Evolutionary conservation across 2,113 vertebrate genomes (phyloP), one percentile per base, ranked within the genome.

Genomic region (Oreochromis aureus): DNA sequence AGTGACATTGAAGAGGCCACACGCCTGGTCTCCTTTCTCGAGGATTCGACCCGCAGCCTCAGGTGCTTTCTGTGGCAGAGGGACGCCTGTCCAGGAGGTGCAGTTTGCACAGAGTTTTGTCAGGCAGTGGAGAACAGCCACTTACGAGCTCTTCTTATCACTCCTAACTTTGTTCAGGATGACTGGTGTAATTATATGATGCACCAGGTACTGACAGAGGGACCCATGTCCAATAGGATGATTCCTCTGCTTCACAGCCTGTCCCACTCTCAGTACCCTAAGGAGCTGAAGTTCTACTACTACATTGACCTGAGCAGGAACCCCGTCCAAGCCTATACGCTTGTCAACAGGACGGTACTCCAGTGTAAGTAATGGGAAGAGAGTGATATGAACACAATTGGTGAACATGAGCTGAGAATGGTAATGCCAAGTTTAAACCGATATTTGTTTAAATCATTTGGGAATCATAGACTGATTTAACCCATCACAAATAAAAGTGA

Each of bases 111-210:
- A 0, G 98, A 98, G 46, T 94, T 98, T 22, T 98, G 97, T 1
- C 90, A 96, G 0, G 98, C 98, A 0, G 85, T 98, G 59, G 94
- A 93, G 12, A 91, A 89, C 86, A 98, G 98, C 82, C 98, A 99
- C 93, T 94, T 98, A 36, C 96, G 94, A 58, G 97, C 97, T 41
- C 89, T 99, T 91, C 94, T 99, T 0, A 96, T 98, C 84, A 98
- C 97, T 0, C 96, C 97, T 0, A 8, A 91, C 90, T 99, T 98
- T 93, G 94, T 98, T 5, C 87, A 13, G 36, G 98, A 98, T 55
- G 96, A 96, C 0, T 98, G 97, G 97, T 98, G 98, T 95, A 94
- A 63, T 54, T 98, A 97, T 89, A 97, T 98, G 93, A 98, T 98
- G 98, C 97, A 98, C 78, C 98, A 98, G 86, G 96, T 95, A 0